Evolutionary conservation across 2,888 invertebrate genomes (phyloP).

Genomic region (Drosophila nigritarsus): DNA sequence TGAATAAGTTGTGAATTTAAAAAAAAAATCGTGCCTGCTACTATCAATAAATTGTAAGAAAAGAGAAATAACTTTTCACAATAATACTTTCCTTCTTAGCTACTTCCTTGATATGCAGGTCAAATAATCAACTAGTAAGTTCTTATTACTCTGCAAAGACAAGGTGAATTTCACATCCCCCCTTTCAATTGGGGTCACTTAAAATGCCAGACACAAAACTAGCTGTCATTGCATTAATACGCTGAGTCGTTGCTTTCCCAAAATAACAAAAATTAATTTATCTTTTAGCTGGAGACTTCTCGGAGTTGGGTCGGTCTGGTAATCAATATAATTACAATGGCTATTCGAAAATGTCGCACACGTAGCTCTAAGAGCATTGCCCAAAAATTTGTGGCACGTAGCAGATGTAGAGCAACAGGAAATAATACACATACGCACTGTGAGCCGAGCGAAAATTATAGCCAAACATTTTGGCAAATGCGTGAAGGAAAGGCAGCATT

Average conservation of each 20-base stretch:
- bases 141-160: conserved; percentile 3
- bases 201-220: conserved; percentile 68
- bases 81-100: neutral
- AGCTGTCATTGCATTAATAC: conserved; percentile 13
- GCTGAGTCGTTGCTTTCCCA: neutral
- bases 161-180: neutral
- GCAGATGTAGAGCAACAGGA: conserved; percentile 49
- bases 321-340: conserved; percentile 77
- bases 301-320: conserved; percentile 26
- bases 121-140: conserved; percentile 23
- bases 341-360: conserved; percentile 78
- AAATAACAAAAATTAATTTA: conserved; percentile 67
- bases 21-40: neutral
- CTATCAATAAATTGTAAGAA: neutral
- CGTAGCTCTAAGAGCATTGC: conserved; percentile 46
- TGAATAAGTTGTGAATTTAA: neutral
- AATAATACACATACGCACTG: conserved; percentile 79
- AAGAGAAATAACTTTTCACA: neutral
- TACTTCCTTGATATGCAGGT: conserved; percentile 12
- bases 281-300: conserved; percentile 20
- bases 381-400: conserved; percentile 65
- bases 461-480: conserved; percentile 63
- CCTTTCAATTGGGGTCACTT: conserved; percentile 41
- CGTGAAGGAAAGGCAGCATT: conserved; percentile 3
- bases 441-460: conserved; percentile 51